Evolutionary conservation across 2,113 vertebrate genomes (phyloP).

Genomic region (Lates calcarifer): DNA sequence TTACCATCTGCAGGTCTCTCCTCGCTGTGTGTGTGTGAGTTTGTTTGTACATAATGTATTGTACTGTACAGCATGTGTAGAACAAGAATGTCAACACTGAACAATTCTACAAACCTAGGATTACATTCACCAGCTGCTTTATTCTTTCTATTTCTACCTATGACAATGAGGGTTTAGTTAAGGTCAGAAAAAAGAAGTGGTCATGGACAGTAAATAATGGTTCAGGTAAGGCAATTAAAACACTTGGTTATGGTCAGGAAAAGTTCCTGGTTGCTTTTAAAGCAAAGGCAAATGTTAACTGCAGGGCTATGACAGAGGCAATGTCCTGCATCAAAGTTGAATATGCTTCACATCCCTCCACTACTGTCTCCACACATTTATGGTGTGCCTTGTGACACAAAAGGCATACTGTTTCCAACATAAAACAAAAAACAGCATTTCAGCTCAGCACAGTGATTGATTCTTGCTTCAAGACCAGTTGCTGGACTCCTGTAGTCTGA

Average conservation of each 20-base stretch:
- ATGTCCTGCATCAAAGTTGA: too few relatives aligned
- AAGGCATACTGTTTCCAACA: too few relatives aligned
- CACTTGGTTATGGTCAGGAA: neutral
- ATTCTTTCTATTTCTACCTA: neutral
- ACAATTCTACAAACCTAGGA: neutral
- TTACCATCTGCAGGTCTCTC: constrained; percentile 45
- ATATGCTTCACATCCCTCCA: too few relatives aligned
- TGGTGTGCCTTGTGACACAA: too few relatives aligned
- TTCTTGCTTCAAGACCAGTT: neutral
- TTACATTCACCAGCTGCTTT: neutral
- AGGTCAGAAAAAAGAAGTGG: too few relatives aligned
- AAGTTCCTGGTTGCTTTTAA: neutral
- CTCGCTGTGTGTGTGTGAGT: constrained; percentile 3
- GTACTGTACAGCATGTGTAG: neutral
- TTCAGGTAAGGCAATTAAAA: neutral
- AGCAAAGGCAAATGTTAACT: neutral
- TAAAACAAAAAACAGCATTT: neutral
- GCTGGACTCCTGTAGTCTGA: neutral
- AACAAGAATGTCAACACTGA: neutral
- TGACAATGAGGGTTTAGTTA: neutral
- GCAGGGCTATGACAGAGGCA: too few relatives aligned
- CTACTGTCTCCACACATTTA: too few relatives aligned
- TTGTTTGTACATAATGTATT: neutral
- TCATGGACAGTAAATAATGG: too few relatives aligned
- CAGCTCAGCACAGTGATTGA: neutral